Evolutionary conservation across 92 coral and sea anemone species (phyloP).

Genomic region (Desmophyllum pertusum): DNA sequence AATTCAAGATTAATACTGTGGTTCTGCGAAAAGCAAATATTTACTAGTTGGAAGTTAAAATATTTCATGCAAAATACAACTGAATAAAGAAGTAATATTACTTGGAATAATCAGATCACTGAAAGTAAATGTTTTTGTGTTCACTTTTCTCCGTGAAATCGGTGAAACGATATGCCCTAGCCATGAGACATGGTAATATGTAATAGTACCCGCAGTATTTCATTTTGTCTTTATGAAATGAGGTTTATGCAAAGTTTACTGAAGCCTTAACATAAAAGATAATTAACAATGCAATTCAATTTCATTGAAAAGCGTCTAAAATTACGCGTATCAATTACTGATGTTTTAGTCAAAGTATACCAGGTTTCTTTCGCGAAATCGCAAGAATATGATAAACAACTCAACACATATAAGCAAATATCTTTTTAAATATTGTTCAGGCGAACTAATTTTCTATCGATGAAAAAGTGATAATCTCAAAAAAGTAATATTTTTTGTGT

Average conservation of each 20-base stretch:
- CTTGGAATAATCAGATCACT: not conserved
- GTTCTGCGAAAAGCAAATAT: slow-evolving; percentile 1
- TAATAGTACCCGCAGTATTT: not conserved
- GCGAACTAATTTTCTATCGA: slow-evolving; percentile 5
- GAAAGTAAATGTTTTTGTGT: too few relatives aligned
- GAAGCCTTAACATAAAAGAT: not conserved
- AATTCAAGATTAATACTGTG: not conserved
- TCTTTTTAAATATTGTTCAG: not conserved
- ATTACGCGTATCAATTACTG: not conserved
- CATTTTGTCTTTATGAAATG: not conserved
- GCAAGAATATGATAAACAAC: not conserved
- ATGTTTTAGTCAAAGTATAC: not conserved
- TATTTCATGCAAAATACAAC: slow-evolving; percentile 5
- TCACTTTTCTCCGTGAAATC: too few relatives aligned
- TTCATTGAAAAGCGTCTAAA: not conserved
- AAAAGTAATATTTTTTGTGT: not conserved
- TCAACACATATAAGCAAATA: not conserved
- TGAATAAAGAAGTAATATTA: not conserved
- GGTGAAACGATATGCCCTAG: too few relatives aligned
- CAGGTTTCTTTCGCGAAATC: not conserved
- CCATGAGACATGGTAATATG: too few relatives aligned
- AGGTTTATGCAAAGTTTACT: not conserved
- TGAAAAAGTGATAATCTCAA: not conserved
- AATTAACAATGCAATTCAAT: slow-evolving; percentile 3
- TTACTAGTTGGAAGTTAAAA: not conserved